Conservation (phyloP, 2,797 vertebrate species). For the Hemibagrus guttatus region DNA sequence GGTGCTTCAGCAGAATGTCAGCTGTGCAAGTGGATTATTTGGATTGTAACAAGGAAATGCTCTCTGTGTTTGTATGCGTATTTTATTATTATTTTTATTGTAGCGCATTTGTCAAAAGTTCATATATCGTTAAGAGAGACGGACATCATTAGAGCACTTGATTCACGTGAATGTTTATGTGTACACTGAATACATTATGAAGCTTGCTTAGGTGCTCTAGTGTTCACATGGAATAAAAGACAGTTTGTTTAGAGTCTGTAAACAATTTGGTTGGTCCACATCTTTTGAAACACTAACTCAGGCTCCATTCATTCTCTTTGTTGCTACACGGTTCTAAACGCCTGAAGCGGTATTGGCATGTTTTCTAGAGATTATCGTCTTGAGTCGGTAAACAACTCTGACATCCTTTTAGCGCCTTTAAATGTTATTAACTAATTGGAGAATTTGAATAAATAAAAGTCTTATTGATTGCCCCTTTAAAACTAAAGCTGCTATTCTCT, state of each 20-base stretch:
- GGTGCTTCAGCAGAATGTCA: slow-evolving; percentile 49
- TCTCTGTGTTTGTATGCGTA: slow-evolving; percentile 16
- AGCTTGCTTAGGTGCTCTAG: slow-evolving; percentile 25
- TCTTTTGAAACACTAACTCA: slow-evolving; percentile 26
- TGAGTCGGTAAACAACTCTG: slow-evolving; percentile 25
- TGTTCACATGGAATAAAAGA: slow-evolving; percentile 20
- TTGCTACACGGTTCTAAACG: slow-evolving; percentile 19
- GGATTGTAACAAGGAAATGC: slow-evolving; percentile 49
- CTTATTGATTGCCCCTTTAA: background rate
- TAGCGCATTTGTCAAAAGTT: slow-evolving; percentile 38
- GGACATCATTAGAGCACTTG: slow-evolving; percentile 22
- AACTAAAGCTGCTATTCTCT: background rate
- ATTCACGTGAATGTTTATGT: slow-evolving; percentile 28
- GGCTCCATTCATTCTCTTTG: slow-evolving; percentile 29
- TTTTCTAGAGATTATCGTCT: slow-evolving; percentile 23
- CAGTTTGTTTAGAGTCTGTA: slow-evolving; percentile 24
- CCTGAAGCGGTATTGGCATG: slow-evolving; percentile 26
- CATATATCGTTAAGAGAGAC: slow-evolving; percentile 40
- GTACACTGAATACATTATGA: slow-evolving; percentile 33
- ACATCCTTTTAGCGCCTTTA: slow-evolving; percentile 10
- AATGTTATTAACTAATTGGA: slow-evolving; percentile 7
- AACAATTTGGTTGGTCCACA: slow-evolving; percentile 21
- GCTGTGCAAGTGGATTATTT: slow-evolving; percentile 54
- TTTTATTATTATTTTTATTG: slow-evolving; percentile 27
- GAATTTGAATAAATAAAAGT: background rate